A percentile compares a stretch with the other conserved stretches of the same genome.
These are phyloP conservation scores for Teleogryllus oceanicus DNA, from an alignment of 2,888 invertebrate species.

Conservation along the genomic window DNA sequence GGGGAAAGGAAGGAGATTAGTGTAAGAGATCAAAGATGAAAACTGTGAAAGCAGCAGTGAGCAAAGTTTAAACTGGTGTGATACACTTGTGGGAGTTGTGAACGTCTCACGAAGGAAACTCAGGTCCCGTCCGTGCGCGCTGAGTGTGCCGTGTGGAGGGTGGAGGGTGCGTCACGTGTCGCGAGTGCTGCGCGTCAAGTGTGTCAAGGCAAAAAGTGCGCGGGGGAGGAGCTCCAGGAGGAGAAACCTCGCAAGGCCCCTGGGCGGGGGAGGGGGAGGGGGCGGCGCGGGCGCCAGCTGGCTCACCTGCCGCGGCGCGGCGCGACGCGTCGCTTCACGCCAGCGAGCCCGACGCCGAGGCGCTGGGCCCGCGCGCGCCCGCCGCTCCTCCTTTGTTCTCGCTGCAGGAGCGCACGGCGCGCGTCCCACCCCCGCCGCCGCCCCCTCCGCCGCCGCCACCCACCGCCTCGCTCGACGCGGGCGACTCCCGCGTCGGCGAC, in stretches of 20 bases:
- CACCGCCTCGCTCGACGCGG: slow-evolving; percentile 29
- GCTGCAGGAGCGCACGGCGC: slow-evolving; percentile 35
- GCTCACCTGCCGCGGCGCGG: neutral
- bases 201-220: no score
- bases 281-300: neutral
- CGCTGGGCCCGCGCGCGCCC: slow-evolving; percentile 25
- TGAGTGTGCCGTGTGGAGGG: no score
- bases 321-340: neutral
- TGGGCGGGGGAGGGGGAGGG: neutral
- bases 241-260: neutral
- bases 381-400: slow-evolving; percentile 32
- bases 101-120: no score
- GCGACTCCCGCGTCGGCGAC: slow-evolving; percentile 51
- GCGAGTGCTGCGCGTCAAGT: no score
- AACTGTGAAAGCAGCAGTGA: no score
- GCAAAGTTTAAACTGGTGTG: no score
- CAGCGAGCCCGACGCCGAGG: slow-evolving; percentile 30
- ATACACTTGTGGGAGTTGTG: no score
- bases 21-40: no score
- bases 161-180: no score
- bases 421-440: slow-evolving; percentile 23
- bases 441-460: slow-evolving; percentile 12
- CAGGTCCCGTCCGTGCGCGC: no score
- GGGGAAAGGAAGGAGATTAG: no score
- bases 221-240: no score